Evolutionary conservation across 2,797 vertebrate genomes (phyloP), one percentile per base, ranked within the genome.

Genomic region (Trachurus trachurus): DNA sequence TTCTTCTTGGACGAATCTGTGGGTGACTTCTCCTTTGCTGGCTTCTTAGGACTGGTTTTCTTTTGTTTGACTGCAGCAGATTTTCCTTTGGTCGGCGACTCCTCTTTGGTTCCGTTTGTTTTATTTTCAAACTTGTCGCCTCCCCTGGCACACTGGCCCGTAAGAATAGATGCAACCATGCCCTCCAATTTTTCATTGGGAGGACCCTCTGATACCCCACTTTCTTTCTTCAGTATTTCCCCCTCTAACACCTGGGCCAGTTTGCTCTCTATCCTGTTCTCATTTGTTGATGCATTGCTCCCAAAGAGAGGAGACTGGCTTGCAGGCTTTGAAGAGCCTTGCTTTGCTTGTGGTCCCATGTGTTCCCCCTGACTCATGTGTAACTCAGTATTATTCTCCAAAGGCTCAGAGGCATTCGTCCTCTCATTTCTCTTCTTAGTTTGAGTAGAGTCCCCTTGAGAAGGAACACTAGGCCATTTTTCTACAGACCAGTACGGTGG

Each of bases 31-130:
- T 92, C 92, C 80, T 95, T 94, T 0, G 56, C 78, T 22, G 76
- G 68, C 81, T 93, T 95, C 83, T 93, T 95, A 29, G 84, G 81
- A 71, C 80, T 87, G 58, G 21, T 63, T 72, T 93, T 95, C 86
- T 93, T 95, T 71, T 89, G 88, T 88, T 95, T 95, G 84, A 71
- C 63, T 59, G 67, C 44, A 5, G 85, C 45, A 53, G 82, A 76
- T 89, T 94, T 94, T 49, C 81, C 89, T 90, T 95, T 94, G 88
- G 89, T 88, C 74, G 91, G 90, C 59, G 81, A 88, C 83, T 93
- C 86, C 71, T 95, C 93, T 95, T 94, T 95, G 94, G 94, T 91
- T 92, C 89, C 89, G 26, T 93, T 93, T 5, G 92, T 87, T 84
- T 93, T 94, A 81, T 88, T 92, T 80, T 93, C 93, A 74, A 70